These are phyloP conservation scores for Gallinago media DNA, from an alignment of 2,113 vertebrate genomes.

Conservation along the genomic window DNA sequence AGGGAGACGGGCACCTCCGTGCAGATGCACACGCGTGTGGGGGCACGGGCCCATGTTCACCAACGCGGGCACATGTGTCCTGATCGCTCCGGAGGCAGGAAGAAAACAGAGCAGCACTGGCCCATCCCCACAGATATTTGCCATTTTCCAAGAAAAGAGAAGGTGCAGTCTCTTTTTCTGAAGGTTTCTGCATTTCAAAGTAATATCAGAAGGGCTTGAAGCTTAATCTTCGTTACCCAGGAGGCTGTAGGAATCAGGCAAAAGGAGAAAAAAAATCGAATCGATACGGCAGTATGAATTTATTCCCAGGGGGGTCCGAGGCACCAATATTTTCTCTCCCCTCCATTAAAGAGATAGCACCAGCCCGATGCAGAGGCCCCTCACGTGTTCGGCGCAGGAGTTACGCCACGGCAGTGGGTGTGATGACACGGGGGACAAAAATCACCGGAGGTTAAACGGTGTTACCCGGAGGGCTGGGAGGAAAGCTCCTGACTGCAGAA, in stretches of 20 bases:
- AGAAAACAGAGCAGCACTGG: not conserved
- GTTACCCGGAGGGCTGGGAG: not conserved
- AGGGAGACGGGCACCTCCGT: fast-evolving
- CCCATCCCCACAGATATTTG: not conserved
- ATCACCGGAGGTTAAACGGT: not conserved
- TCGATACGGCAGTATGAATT: slow-evolving; percentile 60
- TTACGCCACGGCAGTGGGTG: fast-evolving
- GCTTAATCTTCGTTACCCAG: slow-evolving; percentile 71
- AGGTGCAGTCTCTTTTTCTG: not conserved
- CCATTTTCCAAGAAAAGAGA: not conserved
- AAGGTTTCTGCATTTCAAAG: slow-evolving; percentile 70
- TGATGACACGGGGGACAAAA: not conserved
- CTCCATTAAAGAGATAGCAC: slow-evolving; percentile 24
- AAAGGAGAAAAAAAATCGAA: slow-evolving; percentile 40
- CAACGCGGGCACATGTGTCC: fast-evolving
- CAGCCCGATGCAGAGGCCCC: not conserved
- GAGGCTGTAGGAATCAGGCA: slow-evolving; percentile 57
- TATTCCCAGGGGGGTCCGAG: slow-evolving; percentile 15
- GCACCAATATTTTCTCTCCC: slow-evolving; percentile 56
- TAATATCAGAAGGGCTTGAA: slow-evolving; percentile 67
- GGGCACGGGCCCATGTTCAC: fast-evolving
- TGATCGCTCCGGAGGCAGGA: fast-evolving
- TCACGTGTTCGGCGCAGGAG: not conserved
- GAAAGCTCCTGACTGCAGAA: fast-evolving
- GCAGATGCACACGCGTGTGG: fast-evolving